Evolutionary conservation across 2,888 invertebrate species (phyloP).

Genomic region (Eulithis prunata): DNA sequence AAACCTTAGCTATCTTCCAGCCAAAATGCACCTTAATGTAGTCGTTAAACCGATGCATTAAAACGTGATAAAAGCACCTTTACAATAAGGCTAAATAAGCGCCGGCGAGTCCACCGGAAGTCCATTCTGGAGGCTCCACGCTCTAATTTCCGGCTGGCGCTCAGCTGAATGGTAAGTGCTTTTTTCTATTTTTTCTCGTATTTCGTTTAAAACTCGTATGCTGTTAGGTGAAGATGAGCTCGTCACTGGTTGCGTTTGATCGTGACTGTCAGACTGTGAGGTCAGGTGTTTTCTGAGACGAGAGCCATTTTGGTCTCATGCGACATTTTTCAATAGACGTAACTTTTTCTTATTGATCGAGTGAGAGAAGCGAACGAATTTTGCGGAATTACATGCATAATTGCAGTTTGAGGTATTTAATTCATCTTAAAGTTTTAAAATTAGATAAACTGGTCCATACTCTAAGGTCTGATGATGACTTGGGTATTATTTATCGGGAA

Average conservation of each 20-base stretch:
- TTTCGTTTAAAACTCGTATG: slow-evolving; percentile 31
- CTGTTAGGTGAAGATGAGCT: slow-evolving; percentile 3
- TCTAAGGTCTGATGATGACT: no score
- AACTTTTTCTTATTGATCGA: no score
- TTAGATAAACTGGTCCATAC: no score
- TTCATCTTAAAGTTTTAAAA: no score
- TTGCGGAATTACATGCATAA: no score
- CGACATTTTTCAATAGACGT: no score
- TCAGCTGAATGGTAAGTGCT: slow-evolving; percentile 51
- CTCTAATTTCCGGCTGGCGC: slow-evolving; percentile 64
- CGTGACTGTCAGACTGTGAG: no score
- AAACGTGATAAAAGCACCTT: slow-evolving; percentile 40
- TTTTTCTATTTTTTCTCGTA: slow-evolving; percentile 40
- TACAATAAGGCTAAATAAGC: slow-evolving; percentile 62
- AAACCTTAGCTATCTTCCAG: not conserved
- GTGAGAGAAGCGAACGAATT: no score
- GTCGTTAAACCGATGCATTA: slow-evolving; percentile 37
- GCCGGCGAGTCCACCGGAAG: slow-evolving; percentile 54
- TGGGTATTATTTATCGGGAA: no score
- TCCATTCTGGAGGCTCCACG: slow-evolving; percentile 61
- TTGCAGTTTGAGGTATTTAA: no score
- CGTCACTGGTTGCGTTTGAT: not conserved
- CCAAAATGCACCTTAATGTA: slow-evolving; percentile 11
- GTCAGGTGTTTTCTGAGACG: no score
- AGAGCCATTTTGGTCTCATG: no score